A percentile compares a stretch with the other conserved stretches of the same genome.
Conservation (phyloP, 2,113 vertebrate genomes). For the Xiphophorus hellerii region DNA sequence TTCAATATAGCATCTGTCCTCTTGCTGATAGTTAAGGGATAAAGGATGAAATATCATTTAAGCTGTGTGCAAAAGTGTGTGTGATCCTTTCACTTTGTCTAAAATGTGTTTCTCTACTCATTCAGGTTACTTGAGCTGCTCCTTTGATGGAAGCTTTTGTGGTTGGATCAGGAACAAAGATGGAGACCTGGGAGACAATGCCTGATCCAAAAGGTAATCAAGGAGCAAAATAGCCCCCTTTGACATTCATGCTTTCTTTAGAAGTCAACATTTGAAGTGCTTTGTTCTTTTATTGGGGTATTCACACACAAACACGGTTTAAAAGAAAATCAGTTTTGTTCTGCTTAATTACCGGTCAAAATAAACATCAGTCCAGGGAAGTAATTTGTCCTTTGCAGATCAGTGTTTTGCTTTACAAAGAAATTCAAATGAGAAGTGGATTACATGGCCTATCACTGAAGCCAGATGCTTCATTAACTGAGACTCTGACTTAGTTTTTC, state of each 20-base stretch:
- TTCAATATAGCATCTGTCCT: background rate
- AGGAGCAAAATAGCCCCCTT: background rate
- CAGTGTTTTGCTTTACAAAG: conserved; percentile 56
- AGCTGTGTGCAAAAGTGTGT: background rate
- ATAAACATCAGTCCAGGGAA: conserved; percentile 37
- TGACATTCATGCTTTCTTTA: background rate
- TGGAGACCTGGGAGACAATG: conserved; percentile 88
- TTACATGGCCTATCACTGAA: conserved; percentile 40
- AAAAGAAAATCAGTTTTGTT: conserved; percentile 18
- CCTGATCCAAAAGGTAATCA: conserved; percentile 81
- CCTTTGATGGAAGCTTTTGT: conserved; percentile 92
- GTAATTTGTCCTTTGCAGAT: conserved; percentile 44
- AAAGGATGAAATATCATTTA: conserved; percentile 5
- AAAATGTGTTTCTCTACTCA: background rate
- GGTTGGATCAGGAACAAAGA: conserved; percentile 91
- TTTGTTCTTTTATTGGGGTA: background rate
- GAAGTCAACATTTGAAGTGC: conserved; percentile 5
- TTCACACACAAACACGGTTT: background rate
- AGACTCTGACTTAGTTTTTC: conserved; percentile 45
- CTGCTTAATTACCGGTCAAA: conserved; percentile 55
- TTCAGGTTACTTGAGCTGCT: conserved; percentile 87
- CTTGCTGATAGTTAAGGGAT: conserved; percentile 10
- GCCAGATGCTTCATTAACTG: conserved; percentile 52
- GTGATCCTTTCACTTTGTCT: too few species aligned
- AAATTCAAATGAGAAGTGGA: conserved; percentile 55